A percentile compares a stretch with the other conserved stretches of the same genome.
phyloP scores from a whole-genome alignment of 2,113 vertebrate species.

The Pachycephala philippinensis region DNA sequence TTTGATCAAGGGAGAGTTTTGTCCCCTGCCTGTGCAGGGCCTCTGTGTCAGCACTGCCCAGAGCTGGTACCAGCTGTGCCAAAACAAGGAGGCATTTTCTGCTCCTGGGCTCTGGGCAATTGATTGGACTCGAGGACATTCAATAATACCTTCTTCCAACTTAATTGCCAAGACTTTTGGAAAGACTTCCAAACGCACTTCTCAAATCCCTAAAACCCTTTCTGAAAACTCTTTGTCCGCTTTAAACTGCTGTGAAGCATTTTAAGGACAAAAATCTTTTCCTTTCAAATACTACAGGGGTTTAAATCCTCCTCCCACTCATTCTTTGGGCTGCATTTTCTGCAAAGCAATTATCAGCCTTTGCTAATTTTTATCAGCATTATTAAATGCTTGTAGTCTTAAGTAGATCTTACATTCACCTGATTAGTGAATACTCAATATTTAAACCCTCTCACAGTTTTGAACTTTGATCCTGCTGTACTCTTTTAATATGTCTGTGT shows the following conservation, averaged over 20 bases:
- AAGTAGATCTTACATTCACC: not conserved
- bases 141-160: not conserved
- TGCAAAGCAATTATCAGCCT: not conserved
- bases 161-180: not conserved
- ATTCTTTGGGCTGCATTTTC: not conserved
- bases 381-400: not conserved
- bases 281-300: not conserved
- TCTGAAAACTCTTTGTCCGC: not conserved
- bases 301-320: not conserved
- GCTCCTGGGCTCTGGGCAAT: not conserved
- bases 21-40: not conserved
- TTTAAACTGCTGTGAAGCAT: not conserved
- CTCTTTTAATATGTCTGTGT: accelerated
- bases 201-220: not conserved
- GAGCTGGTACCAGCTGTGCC: not conserved
- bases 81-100: not conserved
- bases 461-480: not conserved
- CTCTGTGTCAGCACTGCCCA: not conserved
- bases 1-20: not conserved
- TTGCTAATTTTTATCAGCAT: not conserved
- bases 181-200: not conserved
- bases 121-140: not conserved
- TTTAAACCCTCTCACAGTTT: not conserved
- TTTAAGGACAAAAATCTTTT: not conserved
- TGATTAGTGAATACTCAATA: not conserved